These are phyloP conservation scores for Cladopsammia gracilis DNA, from an alignment of 64 coral and sea anemone genomes.

Conservation along the genomic window DNA sequence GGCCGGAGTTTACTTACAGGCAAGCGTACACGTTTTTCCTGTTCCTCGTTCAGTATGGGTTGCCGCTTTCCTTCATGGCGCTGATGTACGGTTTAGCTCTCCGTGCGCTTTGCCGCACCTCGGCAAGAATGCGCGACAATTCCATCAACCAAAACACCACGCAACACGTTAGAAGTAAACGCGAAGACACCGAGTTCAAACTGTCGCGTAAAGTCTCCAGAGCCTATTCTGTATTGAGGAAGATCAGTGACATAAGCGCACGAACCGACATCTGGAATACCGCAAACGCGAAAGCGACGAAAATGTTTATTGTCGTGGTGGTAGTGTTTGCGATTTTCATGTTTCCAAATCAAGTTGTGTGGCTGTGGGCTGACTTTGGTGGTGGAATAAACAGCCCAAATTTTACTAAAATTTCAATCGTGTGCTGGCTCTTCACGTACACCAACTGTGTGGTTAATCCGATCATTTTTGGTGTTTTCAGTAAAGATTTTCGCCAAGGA, in stretches of 20 bases:
- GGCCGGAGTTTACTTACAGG: slow-evolving; percentile 28
- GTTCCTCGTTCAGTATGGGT: slow-evolving; percentile 54
- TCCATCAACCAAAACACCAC: background rate
- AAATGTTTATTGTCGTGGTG: slow-evolving; percentile 70
- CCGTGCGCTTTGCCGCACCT: background rate
- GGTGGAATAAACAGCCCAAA: slow-evolving; percentile 23
- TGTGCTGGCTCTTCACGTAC: slow-evolving; percentile 74
- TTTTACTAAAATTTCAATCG: slow-evolving; percentile 43
- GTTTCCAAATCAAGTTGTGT: slow-evolving; percentile 76
- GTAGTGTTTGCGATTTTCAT: slow-evolving; percentile 69
- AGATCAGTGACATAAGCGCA: background rate
- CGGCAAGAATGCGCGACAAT: background rate
- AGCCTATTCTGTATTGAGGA: background rate
- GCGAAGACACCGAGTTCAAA: background rate
- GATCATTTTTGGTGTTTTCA: slow-evolving; percentile 69
- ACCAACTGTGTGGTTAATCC: slow-evolving; percentile 75
- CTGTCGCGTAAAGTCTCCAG: background rate
- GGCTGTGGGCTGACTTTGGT: slow-evolving; percentile 72
- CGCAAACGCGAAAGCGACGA: slow-evolving; percentile 57
- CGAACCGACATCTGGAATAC: background rate
- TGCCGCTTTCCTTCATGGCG: slow-evolving; percentile 54
- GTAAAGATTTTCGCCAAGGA: slow-evolving; percentile 76
- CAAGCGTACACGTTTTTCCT: slow-evolving; percentile 63
- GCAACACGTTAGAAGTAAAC: background rate
- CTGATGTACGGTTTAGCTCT: slow-evolving; percentile 27